Base-by-base conservation (phyloP, 2,113 vertebrate genomes). In the Ciconia stormi region DNA sequence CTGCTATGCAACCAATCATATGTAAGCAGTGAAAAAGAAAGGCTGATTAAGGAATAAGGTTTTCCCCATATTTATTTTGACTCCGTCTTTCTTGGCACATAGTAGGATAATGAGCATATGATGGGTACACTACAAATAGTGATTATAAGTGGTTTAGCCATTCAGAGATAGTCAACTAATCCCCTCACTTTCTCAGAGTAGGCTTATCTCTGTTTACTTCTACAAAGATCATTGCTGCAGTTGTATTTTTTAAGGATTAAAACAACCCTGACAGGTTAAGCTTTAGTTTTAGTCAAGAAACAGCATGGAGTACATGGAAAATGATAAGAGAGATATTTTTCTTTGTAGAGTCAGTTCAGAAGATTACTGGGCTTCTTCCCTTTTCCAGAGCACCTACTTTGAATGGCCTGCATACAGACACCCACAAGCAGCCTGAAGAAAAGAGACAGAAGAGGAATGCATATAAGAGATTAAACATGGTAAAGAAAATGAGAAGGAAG, bases 161-260 rank as follows among this genome's bases (percentile, higher is more conserved):
- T 94, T 92, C 71, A 83, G 42, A 80, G 34, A 46, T 63, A 80
- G 19, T 78, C 52, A 79, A 14, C 58, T 94, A 95, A 96, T 94
- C 78, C 46, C 20, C 13, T 82, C 42, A 34, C 50, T 94, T 94
- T 82, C 74, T 93, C 90, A 88, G 52, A 80, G 82, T 40, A 95
- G 29, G 79, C 46, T 95, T 95, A 93, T 85, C 62, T 92, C 62
- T 90, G 67, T 96, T 95, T 95, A 90, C 67, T 93, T 96, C 90
- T 78, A 40, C 36, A 50, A 72, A 82, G 36, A 86, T 90, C 55
- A 38, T 40, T 42, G 58, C 34, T 79, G 53, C 74, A 71, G 62
- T 49, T 82, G 86, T 82, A 87, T 84, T 87, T 94, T 93, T 92
- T 73, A 92, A 79, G 91, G 92, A 96, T 93, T 95, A 91, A 91